Evolutionary conservation across 2,113 vertebrate species (phyloP), one percentile per base, ranked within the genome.

Genomic region (Platanista minor): DNA sequence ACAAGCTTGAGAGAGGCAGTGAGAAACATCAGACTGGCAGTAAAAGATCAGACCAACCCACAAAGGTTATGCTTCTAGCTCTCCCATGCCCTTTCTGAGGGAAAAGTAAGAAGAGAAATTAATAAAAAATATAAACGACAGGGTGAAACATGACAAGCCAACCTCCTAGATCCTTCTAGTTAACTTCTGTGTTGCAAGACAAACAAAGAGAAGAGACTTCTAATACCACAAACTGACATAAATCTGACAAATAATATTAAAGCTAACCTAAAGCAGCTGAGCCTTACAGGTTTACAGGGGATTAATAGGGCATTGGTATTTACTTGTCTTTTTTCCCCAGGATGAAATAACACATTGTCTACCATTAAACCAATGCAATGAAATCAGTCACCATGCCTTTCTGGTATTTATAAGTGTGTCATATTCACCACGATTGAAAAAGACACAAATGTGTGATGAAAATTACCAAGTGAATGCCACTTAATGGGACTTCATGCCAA

Each of bases 241-340:
- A 87, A 86, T 85, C 81, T 94, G 80, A 95, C 95, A 96, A 97
- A 94, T 67, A 15, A 66, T 72, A 92, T 97, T 94, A 88, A 92
- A 92, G 67, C 46, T 96, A 96, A 95, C 64, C 43, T 91, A 80
- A 95, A 96, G 85, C 94, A 96, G 85, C 86, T 96, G 88, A 97
- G 52, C 33, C 61, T 89, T 91, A 61, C 1, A 74, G 46, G 67
- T 67, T 94, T 90, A 43, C 4, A 74, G 25, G 46, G 82, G 2
- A 86, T 89, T 94, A 82, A 57, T 41, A 75, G n/a, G 20, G 43
- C 39, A 61, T 20, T 96, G 62, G 82, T 93, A 85, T 92, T 89
- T 86, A 62, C 5, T 77, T 81, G 49, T 89, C 29, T 20, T 54
- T 91, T 95, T 52, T n/a, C 71, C 71, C 62, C 91, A 78, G 78